Evolutionary conservation across 2,888 invertebrate genomes (phyloP).

Genomic region (Drosophila dives): DNA sequence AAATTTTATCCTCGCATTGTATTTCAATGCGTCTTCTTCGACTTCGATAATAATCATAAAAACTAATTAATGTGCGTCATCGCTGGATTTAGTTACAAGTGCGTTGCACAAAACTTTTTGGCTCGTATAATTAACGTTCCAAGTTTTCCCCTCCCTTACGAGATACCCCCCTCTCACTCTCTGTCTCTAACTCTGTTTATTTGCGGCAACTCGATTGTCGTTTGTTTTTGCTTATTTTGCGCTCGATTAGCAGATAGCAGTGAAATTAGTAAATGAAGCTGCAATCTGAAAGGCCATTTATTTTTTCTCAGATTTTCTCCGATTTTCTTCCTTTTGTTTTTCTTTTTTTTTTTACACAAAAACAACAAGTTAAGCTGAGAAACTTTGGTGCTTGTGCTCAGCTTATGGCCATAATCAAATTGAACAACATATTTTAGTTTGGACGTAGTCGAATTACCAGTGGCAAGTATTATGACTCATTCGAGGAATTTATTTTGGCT

Average conservation of each 20-base stretch:
- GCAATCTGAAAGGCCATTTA: slow-evolving; percentile 80
- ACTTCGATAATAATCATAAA: slow-evolving; percentile 76
- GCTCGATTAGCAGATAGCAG: slow-evolving; percentile 79
- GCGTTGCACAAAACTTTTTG: slow-evolving; percentile 68
- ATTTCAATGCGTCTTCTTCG: slow-evolving; percentile 60
- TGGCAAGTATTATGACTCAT: slow-evolving; percentile 42
- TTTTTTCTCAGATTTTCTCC: slow-evolving; percentile 42
- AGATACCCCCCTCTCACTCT: too few species aligned
- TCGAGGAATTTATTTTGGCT: slow-evolving; percentile 5
- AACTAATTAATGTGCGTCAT: slow-evolving; percentile 79
- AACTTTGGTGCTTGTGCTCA: slow-evolving; percentile 55
- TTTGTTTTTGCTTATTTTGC: slow-evolving; percentile 79
- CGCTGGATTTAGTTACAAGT: slow-evolving; percentile 73
- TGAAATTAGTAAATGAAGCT: slow-evolving; percentile 81
- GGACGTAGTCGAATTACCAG: not conserved
- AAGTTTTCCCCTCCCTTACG: slow-evolving; percentile 52
- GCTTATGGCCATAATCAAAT: slow-evolving; percentile 76
- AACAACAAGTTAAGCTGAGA: slow-evolving; percentile 12
- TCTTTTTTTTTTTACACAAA: not conserved
- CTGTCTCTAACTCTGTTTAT: not conserved
- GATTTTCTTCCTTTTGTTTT: slow-evolving; percentile 10
- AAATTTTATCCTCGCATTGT: slow-evolving; percentile 67
- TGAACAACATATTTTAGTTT: slow-evolving; percentile 44
- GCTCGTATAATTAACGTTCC: slow-evolving; percentile 75
- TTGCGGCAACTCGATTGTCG: slow-evolving; percentile 56